Evolutionary conservation across 1,140 invertebrate species (phyloP).

Genomic region (Argopecten irradians): DNA sequence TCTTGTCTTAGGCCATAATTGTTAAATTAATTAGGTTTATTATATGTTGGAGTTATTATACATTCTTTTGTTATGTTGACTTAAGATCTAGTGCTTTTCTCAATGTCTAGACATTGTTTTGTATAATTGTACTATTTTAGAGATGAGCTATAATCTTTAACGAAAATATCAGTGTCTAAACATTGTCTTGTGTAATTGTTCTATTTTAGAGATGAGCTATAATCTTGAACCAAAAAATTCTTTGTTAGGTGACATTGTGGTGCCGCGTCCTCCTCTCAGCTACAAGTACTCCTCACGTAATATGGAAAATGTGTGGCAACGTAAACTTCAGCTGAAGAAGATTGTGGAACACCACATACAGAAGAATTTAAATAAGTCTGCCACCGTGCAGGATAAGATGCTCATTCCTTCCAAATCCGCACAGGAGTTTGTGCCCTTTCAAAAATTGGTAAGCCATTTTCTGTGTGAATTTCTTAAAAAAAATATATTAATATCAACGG

Average conservation of each 20-base stretch:
- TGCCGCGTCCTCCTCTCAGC: constrained; percentile 58
- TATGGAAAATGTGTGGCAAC: constrained; percentile 49
- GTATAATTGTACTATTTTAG: too few relatives aligned
- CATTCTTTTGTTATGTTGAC: too few relatives aligned
- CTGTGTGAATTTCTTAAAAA: neutral
- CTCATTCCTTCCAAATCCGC: constrained; percentile 40
- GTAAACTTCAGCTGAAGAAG: constrained; percentile 48
- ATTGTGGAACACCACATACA: constrained; percentile 53
- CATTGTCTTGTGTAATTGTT: too few relatives aligned
- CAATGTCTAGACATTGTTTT: too few relatives aligned
- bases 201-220: too few relatives aligned
- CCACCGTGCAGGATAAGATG: constrained; percentile 24
- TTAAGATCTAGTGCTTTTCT: too few relatives aligned
- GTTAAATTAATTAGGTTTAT: too few relatives aligned
- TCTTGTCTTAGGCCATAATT: too few relatives aligned
- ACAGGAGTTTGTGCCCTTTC: constrained; percentile 32
- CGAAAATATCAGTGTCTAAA: too few relatives aligned
- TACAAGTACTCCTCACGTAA: constrained; percentile 35
- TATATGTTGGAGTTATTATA: too few relatives aligned
- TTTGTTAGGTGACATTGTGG: constrained; percentile 55
- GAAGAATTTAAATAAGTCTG: constrained; percentile 27
- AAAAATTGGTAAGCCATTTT: constrained; percentile 25
- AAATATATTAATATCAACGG: neutral
- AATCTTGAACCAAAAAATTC: too few relatives aligned
- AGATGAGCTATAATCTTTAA: too few relatives aligned